phyloP scores from a whole-genome alignment of 2,888 invertebrate species.

The Hirtodrosophila alboralis region DNA sequence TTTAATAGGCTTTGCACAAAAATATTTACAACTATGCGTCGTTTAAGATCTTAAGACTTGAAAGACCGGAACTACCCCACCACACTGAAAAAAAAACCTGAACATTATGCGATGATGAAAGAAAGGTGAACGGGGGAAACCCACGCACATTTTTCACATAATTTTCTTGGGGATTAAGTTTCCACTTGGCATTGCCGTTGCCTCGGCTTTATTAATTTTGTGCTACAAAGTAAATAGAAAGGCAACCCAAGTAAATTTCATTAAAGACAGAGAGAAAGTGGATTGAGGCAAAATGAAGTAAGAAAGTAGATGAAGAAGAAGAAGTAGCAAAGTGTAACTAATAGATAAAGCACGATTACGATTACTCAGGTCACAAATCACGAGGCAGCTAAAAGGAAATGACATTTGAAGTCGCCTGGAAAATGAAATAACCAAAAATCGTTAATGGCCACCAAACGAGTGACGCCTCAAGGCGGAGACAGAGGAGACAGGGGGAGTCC shows the following conservation, averaged over 20 bases:
- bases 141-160: slow-evolving; percentile 76
- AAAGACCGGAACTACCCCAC: slow-evolving; percentile 13
- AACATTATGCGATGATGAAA: slow-evolving; percentile 16
- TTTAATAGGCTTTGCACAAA: slow-evolving; percentile 46
- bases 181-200: slow-evolving; percentile 61
- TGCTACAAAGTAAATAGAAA: slow-evolving; percentile 72
- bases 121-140: slow-evolving; percentile 4
- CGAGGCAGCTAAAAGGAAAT: slow-evolving; percentile 59
- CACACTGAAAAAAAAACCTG: background rate
- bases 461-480: slow-evolving; percentile 2
- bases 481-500: slow-evolving; percentile 3
- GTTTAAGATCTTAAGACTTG: slow-evolving; percentile 52
- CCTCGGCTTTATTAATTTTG: slow-evolving; percentile 68
- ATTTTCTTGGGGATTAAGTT: slow-evolving; percentile 76
- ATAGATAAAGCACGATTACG: slow-evolving; percentile 71
- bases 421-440: slow-evolving; percentile 71
- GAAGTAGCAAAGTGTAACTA: slow-evolving; percentile 55
- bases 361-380: slow-evolving; percentile 69
- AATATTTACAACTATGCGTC: slow-evolving; percentile 56
- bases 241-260: slow-evolving; percentile 69
- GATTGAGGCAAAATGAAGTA: background rate
- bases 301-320: slow-evolving; percentile 1
- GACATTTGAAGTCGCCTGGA: slow-evolving; percentile 69
- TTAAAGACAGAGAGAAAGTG: slow-evolving; percentile 55
- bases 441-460: slow-evolving; percentile 48